These are phyloP conservation scores for Bombus confusus DNA, from an alignment of 1,140 invertebrate genomes.

Conservation along the genomic window DNA sequence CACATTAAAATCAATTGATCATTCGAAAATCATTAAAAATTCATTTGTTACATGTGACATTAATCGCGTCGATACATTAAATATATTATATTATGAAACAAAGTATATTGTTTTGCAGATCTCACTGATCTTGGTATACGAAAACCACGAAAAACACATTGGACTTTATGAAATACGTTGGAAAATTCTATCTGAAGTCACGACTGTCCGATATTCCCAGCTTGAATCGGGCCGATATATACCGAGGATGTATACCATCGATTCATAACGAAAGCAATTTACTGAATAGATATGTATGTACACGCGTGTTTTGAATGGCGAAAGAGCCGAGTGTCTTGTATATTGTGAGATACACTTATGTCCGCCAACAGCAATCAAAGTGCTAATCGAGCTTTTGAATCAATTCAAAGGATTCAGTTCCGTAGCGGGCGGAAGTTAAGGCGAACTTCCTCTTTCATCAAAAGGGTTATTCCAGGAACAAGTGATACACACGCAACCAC, in stretches of 20 bases:
- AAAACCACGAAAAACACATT: not conserved
- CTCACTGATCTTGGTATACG: not conserved
- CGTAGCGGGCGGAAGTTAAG: slow-evolving; percentile 7
- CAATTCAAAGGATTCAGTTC: slow-evolving; percentile 41
- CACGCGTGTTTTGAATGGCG: slow-evolving; percentile 17
- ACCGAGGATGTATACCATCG: not conserved
- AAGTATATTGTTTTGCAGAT: not conserved
- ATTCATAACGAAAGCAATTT: slow-evolving; percentile 40
- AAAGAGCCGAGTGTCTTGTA: not conserved
- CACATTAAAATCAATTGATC: not conserved
- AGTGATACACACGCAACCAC: not conserved
- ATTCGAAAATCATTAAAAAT: not conserved
- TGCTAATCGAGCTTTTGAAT: slow-evolving; percentile 46
- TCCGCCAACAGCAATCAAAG: slow-evolving; percentile 24
- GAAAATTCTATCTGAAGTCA: not conserved
- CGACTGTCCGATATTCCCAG: not conserved
- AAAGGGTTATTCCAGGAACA: slow-evolving; percentile 1
- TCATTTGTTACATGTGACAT: not conserved
- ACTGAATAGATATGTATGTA: not conserved
- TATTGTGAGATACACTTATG: not conserved
- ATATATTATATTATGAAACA: not conserved
- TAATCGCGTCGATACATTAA: not conserved
- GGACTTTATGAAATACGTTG: not conserved
- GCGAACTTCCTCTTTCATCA: slow-evolving; percentile 11
- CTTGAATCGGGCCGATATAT: not conserved